Conservation (phyloP, 2,888 invertebrate genomes). For the Fabriciana adippe region DNA sequence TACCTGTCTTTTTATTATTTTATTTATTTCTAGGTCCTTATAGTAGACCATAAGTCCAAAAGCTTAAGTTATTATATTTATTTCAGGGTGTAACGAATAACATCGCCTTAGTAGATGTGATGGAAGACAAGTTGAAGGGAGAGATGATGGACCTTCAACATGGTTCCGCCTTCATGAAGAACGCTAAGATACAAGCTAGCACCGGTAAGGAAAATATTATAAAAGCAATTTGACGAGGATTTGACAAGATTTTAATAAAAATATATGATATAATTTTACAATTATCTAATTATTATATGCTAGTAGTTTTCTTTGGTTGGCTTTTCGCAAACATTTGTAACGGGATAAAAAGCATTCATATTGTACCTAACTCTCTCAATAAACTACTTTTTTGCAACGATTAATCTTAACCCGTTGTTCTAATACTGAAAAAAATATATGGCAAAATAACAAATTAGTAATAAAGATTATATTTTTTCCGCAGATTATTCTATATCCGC, state of each 20-base stretch:
- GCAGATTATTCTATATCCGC: slow-evolving; percentile 89
- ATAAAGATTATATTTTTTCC: slow-evolving; percentile 29
- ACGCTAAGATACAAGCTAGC: slow-evolving; percentile 88
- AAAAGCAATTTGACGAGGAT: neutral
- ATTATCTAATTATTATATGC: neutral
- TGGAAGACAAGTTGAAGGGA: slow-evolving; percentile 91
- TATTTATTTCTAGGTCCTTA: too few relatives aligned
- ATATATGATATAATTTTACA: neutral
- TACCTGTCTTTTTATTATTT: too few relatives aligned
- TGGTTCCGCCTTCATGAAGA: slow-evolving; percentile 91
- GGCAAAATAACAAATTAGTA: neutral
- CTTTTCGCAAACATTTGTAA: too few relatives aligned
- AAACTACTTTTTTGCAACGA: too few relatives aligned
- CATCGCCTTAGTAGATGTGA: slow-evolving; percentile 90
- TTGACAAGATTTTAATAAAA: neutral
- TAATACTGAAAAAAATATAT: too few relatives aligned
- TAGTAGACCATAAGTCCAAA: neutral
- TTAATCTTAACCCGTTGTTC: too few relatives aligned
- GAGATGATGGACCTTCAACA: slow-evolving; percentile 96
- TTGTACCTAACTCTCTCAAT: too few relatives aligned
- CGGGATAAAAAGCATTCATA: too few relatives aligned
- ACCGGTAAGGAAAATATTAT: slow-evolving; percentile 52
- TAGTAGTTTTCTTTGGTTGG: too few relatives aligned
- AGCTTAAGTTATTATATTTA: neutral
- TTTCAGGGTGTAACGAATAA: slow-evolving; percentile 89